Evolutionary conservation across 2,888 invertebrate genomes (phyloP), one percentile per base, ranked within the genome.

Genomic region (Epistrophella euchroma): DNA sequence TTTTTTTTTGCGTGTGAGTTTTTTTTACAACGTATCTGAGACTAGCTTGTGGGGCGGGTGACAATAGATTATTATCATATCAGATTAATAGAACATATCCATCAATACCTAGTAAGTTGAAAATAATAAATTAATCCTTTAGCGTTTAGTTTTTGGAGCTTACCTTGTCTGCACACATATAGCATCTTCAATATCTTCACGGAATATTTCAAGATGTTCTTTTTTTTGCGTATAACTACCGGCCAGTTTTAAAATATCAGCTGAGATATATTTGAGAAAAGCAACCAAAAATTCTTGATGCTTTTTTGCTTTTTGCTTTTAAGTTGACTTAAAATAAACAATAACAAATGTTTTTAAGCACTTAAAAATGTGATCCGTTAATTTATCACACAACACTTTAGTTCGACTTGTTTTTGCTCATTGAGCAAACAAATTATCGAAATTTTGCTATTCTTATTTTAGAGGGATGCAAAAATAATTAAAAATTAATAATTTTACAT

Each of bases 91-190:
- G 93, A 99, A 98, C 96, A 99, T 97, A 93, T 98, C 98, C 96
- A 98, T 98, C 86, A 99, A 94, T 66, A 98, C 98, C 97, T 98
- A 40, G 45, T 28, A 17, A 22, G 2, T n/a, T n/a, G n/a, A n/a
- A 50, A 10, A 22, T n/a, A 37, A 15, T 58, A 22, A 28, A 25
- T 58, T 19, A 25, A 22, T n/a, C n/a, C 17, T 15, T 28, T 47
- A 9, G 17, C n/a, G 11, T 22, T 56, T 28, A 15, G n/a, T 5
- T 32, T 58, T 47, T 66, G 40, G 9, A 55, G 85, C 88, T 92
- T 93, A 98, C 98, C 96, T 98, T 98, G 92, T 99, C 99, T 73
- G 98, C 99, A 92, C 97, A 98, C 97, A 99, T n/a, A n/a, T 98
- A 68, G 99, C 98, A 74, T 99, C 98, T 93, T 97, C 97, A 91